Conservation (phyloP, 2,113 vertebrate genomes). For the Jacana jacana region DNA sequence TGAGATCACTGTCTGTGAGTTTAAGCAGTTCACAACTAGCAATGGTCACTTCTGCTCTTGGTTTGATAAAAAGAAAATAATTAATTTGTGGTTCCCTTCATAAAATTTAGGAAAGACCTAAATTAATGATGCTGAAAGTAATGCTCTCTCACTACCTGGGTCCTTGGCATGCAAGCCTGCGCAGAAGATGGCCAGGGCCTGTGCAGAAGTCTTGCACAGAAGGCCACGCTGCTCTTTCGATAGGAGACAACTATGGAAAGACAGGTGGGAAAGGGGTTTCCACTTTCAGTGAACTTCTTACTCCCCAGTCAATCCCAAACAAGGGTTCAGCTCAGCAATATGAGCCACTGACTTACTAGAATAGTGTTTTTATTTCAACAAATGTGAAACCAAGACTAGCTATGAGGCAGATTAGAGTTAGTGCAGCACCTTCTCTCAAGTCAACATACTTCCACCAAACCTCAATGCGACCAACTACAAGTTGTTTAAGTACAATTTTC, state of each 20-base stretch:
- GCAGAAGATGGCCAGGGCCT: too few relatives aligned
- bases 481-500: not conserved
- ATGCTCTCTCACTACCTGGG: not conserved
- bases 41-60: not conserved
- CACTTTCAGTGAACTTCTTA: not conserved
- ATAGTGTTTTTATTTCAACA: fast-evolving
- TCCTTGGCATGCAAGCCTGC: not conserved
- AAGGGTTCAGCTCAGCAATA: not conserved
- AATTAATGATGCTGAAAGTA: not conserved
- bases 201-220: too few relatives aligned
- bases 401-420: not conserved
- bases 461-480: not conserved
- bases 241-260: not conserved
- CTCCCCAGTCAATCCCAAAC: not conserved
- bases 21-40: not conserved
- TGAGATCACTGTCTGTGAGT: not conserved
- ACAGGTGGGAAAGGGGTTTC: not conserved
- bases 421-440: not conserved
- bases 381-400: not conserved
- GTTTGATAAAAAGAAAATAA: not conserved
- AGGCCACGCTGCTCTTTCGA: not conserved
- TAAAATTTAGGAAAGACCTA: not conserved
- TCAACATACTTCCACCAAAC: not conserved
- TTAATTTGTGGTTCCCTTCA: not conserved
- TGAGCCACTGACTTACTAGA: not conserved